phyloP scores from a whole-genome alignment of 2,888 invertebrate genomes.

The Elysia crispata region DNA sequence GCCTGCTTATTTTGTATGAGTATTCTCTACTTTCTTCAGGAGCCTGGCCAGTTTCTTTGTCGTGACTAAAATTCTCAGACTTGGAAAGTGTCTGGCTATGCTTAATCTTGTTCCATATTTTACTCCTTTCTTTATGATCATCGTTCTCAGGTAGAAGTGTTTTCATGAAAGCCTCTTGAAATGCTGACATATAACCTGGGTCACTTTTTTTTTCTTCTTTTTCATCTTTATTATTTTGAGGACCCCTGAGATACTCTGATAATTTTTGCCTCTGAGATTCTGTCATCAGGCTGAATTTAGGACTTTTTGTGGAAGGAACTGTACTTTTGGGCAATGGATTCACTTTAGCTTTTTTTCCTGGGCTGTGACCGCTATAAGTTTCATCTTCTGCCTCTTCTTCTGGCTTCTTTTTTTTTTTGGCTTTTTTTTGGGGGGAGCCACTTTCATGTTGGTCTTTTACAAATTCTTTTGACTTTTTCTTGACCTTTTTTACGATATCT shows the following conservation, averaged over 20 bases:
- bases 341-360: slow-evolving; percentile 15
- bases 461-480: neutral
- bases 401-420: slow-evolving; percentile 46
- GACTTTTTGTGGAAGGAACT: neutral
- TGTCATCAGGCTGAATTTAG: neutral
- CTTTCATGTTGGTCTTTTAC: neutral
- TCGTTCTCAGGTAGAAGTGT: neutral
- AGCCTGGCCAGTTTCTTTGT: too few species aligned
- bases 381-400: neutral
- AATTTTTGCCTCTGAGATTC: neutral
- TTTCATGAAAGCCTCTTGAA: slow-evolving; percentile 41
- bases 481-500: neutral
- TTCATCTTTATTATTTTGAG: neutral
- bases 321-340: neutral
- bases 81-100: too few species aligned
- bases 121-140: too few species aligned
- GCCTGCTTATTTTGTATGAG: neutral
- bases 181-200: slow-evolving; percentile 20
- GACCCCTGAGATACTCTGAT: neutral
- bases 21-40: too few species aligned
- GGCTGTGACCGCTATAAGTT: neutral
- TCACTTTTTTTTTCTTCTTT: neutral
- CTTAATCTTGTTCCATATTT: too few species aligned
- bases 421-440: slow-evolving; percentile 48
- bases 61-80: too few species aligned